Percentiles rank a stretch among this genome's conserved stretches.
Conservation (phyloP, 2,797 vertebrate genomes). For the Toxotes lorentzi region DNA sequence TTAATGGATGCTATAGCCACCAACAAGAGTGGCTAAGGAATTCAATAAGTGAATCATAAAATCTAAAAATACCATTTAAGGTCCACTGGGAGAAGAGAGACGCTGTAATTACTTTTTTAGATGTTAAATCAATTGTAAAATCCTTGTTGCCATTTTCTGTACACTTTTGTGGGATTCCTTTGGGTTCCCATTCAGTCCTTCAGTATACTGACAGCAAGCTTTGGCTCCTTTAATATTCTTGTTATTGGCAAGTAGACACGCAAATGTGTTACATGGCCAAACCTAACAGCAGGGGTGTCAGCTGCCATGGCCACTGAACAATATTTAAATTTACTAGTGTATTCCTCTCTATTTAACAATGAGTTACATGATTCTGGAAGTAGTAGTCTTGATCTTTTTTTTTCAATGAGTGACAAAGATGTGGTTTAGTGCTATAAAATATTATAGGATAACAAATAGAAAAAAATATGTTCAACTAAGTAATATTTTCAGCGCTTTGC, state of each 20-base stretch:
- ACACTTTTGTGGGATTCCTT: constrained; percentile 41
- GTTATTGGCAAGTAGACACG: constrained; percentile 37
- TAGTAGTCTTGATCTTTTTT: background rate
- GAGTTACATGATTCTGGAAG: background rate
- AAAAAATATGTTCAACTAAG: background rate
- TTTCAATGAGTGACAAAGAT: background rate
- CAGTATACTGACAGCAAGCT: constrained; percentile 46
- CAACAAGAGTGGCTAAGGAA: constrained; percentile 85
- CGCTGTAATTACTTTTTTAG: constrained; percentile 80
- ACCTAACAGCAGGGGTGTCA: constrained; percentile 43
- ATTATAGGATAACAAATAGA: background rate
- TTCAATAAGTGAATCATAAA: constrained; percentile 90
- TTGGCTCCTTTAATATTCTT: constrained; percentile 47
- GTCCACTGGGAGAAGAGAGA: constrained; percentile 76
- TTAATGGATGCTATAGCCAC: constrained; percentile 87
- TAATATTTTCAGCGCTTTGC: background rate
- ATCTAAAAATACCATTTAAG: constrained; percentile 84
- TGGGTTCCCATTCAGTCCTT: constrained; percentile 44
- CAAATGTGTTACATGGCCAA: constrained; percentile 36
- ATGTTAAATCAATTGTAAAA: constrained; percentile 89
- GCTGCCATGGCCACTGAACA: constrained; percentile 36
- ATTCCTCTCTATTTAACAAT: constrained; percentile 17
- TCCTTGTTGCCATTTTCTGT: constrained; percentile 64
- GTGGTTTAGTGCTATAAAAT: background rate
- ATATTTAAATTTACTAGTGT: constrained; percentile 37